Conservation (phyloP, 2,113 vertebrate genomes). For the Dromas ardeola region DNA sequence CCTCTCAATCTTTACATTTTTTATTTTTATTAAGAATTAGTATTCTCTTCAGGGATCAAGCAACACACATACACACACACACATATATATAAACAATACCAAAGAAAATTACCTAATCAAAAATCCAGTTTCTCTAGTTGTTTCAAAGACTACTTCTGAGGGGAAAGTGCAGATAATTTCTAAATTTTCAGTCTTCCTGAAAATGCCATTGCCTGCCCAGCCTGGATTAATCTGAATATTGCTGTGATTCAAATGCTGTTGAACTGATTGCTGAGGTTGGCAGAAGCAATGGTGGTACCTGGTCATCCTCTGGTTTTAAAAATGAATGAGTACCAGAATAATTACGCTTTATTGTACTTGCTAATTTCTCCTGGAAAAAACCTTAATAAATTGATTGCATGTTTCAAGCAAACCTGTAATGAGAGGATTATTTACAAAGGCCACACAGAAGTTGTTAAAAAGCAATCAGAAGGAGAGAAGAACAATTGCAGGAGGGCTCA, state of each 20-base stretch:
- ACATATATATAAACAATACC: neutral
- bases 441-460: neutral
- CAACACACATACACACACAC: neutral
- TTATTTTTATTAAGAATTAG: neutral
- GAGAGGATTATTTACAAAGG: constrained; percentile 21
- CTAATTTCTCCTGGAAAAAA: constrained; percentile 27
- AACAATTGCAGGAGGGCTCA: neutral
- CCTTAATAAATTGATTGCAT: constrained; percentile 22
- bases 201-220: neutral
- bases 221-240: neutral
- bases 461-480: constrained; percentile 3
- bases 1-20: neutral
- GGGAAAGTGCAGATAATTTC: neutral
- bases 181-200: neutral
- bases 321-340: neutral
- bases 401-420: neutral
- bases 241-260: neutral
- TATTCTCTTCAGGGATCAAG: neutral
- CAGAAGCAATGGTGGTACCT: neutral
- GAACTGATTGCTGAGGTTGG: neutral
- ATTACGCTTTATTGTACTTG: neutral
- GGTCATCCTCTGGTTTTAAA: neutral
- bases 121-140: neutral
- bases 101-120: neutral
- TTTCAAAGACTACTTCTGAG: neutral